phyloP scores from a whole-genome alignment of 2,113 vertebrate genomes.

The Onychostruthus taczanowskii region DNA sequence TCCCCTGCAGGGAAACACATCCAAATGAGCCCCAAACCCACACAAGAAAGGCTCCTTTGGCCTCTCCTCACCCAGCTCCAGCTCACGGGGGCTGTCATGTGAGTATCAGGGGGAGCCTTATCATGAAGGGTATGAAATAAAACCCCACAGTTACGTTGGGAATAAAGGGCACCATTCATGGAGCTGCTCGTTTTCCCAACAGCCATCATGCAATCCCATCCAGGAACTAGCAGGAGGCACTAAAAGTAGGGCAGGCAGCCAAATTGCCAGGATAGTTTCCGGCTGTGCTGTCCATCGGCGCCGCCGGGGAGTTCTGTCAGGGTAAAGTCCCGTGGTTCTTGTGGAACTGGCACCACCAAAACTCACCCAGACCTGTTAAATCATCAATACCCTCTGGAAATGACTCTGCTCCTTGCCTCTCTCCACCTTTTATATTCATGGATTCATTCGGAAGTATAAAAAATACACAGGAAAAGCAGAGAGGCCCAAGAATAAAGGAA shows the following conservation, averaged over 20 bases:
- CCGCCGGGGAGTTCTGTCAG: background rate
- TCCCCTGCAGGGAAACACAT: background rate
- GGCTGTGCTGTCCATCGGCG: background rate
- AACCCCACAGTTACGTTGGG: background rate
- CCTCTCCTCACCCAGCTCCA: background rate
- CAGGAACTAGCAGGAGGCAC: background rate
- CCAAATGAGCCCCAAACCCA: background rate
- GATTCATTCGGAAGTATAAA: fast-evolving
- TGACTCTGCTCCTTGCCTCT: background rate
- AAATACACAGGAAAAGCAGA: background rate
- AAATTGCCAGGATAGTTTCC: background rate
- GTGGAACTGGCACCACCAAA: background rate
- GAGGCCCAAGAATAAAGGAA: background rate
- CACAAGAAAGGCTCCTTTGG: conserved; percentile 37
- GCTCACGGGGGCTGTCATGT: conserved; percentile 27
- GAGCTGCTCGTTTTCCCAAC: background rate
- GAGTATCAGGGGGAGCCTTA: background rate
- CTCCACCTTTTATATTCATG: background rate
- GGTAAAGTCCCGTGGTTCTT: background rate
- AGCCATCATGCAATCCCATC: fast-evolving
- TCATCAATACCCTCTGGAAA: background rate
- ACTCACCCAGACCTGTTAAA: background rate
- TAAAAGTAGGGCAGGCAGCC: background rate
- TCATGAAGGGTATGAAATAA: background rate
- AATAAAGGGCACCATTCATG: conserved; percentile 35